Percentiles rank a stretch among this genome's conserved stretches.
phyloP scores from a whole-genome alignment of 2,888 invertebrate species.

The Limnephilus lunatus region DNA sequence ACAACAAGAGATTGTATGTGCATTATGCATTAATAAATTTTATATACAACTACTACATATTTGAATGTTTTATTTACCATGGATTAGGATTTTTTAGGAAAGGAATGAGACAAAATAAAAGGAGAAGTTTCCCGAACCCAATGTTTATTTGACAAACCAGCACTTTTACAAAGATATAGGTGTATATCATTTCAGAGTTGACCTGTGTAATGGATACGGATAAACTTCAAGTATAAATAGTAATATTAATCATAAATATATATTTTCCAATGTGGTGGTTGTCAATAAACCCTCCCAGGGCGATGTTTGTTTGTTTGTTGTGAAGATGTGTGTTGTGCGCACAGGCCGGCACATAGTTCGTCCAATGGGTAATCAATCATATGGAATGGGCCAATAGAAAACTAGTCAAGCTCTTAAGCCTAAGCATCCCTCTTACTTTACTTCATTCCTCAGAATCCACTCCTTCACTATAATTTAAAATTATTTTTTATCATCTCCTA shows the following conservation, averaged over 20 bases:
- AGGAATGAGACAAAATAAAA: constrained; percentile 55
- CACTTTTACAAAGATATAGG: constrained; percentile 73
- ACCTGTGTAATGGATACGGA: constrained; percentile 72
- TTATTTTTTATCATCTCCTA: constrained; percentile 68
- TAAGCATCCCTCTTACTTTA: constrained; percentile 54
- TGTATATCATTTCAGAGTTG: constrained; percentile 75
- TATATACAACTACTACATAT: constrained; percentile 58
- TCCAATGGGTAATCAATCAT: constrained; percentile 60
- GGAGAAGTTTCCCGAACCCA: constrained; percentile 74
- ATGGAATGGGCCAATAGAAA: constrained; percentile 66
- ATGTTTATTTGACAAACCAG: constrained; percentile 79
- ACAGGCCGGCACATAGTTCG: constrained; percentile 46
- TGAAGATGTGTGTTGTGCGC: constrained; percentile 25
- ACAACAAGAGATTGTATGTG: constrained; percentile 55
- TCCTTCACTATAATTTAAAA: constrained; percentile 66
- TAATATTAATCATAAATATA: constrained; percentile 45
- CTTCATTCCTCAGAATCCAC: constrained; percentile 71
- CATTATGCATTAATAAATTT: constrained; percentile 63
- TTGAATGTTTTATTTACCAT: constrained; percentile 7
- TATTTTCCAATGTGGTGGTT: constrained; percentile 28
- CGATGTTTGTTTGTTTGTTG: constrained; percentile 5
- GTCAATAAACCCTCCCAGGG: background rate
- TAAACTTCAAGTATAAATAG: constrained; percentile 67
- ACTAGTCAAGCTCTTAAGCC: constrained; percentile 63
- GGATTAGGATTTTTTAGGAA: too few species aligned